A percentile compares a stretch with the other conserved stretches of the same genome.
These are phyloP conservation scores for Villa cingulata DNA, from an alignment of 2,888 invertebrate species.

Conservation along the genomic window DNA sequence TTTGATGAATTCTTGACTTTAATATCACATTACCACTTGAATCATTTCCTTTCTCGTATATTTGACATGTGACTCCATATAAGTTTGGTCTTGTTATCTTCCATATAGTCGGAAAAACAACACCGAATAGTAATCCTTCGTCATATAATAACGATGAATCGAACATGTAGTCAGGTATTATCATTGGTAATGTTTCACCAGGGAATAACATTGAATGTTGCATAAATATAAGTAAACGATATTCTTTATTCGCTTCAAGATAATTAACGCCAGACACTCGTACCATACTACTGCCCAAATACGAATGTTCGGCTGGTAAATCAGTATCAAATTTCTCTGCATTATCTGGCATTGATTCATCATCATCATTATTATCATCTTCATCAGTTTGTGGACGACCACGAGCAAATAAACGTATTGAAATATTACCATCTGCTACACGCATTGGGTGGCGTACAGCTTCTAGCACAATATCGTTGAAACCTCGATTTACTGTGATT, in stretches of 20 bases:
- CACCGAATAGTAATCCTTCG: constrained; percentile 30
- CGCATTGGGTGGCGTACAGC: constrained; percentile 6
- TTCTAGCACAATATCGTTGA: constrained; percentile 1
- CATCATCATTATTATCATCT: neutral
- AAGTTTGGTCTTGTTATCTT: constrained; percentile 16
- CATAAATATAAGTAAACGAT: constrained; percentile 44
- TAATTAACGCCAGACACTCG: constrained; percentile 51
- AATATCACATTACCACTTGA: constrained; percentile 39
- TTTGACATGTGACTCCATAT: constrained; percentile 36
- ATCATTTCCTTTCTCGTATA: constrained; percentile 32
- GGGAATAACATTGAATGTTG: constrained; percentile 56
- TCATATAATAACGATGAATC: constrained; percentile 24
- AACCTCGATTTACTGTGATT: neutral
- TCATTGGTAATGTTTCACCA: constrained; percentile 65
- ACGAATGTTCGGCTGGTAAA: constrained; percentile 42
- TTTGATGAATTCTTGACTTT: constrained; percentile 62
- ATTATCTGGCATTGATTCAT: constrained; percentile 10
- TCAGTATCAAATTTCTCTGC: constrained; percentile 38
- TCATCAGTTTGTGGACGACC: neutral
- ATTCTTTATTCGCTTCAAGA: constrained; percentile 41
- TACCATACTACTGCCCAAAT: constrained; percentile 37
- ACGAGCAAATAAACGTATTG: neutral
- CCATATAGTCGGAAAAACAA: constrained; percentile 28
- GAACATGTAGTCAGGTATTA: constrained; percentile 37
- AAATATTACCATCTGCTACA: constrained; percentile 2